A percentile compares a stretch with the other conserved stretches of the same genome.
phyloP scores from a whole-genome alignment of 23 tunicate genomes.

The Ciona savignyi region DNA sequence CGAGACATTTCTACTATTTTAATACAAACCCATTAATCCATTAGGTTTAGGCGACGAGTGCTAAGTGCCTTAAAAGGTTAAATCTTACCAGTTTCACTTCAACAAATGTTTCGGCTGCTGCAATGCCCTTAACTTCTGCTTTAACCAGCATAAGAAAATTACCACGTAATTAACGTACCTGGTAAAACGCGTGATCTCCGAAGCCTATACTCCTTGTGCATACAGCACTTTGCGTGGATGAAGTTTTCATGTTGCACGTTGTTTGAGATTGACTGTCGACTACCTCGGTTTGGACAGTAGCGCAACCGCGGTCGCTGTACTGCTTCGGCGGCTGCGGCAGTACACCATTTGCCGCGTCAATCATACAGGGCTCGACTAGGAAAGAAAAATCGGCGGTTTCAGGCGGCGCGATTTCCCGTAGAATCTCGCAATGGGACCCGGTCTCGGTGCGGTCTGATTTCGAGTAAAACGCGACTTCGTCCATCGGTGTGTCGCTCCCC shows the following conservation, averaged over 20 bases:
- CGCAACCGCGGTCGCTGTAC: not conserved
- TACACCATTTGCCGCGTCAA: constrained; percentile 27
- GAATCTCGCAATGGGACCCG: not conserved
- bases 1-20: no score
- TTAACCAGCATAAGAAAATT: no score
- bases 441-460: not conserved
- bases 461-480: constrained; percentile 24
- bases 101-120: no score
- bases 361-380: constrained; percentile 27
- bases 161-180: constrained; percentile 10
- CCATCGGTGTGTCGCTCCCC: constrained; percentile 13
- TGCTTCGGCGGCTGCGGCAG: constrained; percentile 26
- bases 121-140: no score
- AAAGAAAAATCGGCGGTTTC: constrained; percentile 1
- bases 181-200: constrained; percentile 10
- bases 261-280: constrained; percentile 3
- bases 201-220: constrained; percentile 12
- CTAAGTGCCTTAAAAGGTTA: no score
- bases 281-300: not conserved
- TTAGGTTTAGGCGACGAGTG: no score
- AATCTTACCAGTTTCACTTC: no score
- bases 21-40: no score
- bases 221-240: not conserved
- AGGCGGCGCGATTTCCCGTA: not conserved
- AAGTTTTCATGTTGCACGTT: not conserved